Evolutionary conservation across 2,797 vertebrate genomes (phyloP).

Genomic region (Phrynocephalus vlangalii): DNA sequence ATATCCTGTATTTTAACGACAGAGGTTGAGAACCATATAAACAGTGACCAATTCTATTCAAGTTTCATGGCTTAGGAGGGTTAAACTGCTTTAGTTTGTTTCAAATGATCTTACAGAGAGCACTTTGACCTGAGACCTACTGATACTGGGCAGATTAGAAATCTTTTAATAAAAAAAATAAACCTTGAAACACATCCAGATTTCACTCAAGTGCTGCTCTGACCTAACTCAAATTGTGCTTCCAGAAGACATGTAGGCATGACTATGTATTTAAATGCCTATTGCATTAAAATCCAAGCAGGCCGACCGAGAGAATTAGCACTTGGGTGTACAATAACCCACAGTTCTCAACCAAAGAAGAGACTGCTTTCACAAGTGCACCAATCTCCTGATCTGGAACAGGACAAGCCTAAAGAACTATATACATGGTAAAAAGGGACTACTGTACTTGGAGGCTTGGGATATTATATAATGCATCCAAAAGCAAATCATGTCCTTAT

Average conservation of each 20-base stretch:
- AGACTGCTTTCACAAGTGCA: neutral
- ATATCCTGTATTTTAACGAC: neutral
- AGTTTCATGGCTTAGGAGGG: too few relatives aligned
- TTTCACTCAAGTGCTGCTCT: neutral
- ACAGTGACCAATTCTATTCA: neutral
- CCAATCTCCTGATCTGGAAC: neutral
- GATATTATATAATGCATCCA: neutral
- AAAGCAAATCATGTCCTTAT: neutral
- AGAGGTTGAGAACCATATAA: too few relatives aligned
- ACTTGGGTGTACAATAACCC: neutral
- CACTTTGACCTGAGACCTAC: too few relatives aligned
- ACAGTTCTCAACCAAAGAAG: neutral
- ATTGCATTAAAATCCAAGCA: neutral
- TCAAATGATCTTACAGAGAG: too few relatives aligned
- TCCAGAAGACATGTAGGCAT: neutral
- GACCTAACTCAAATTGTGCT: neutral
- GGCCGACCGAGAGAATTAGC: neutral
- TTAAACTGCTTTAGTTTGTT: too few relatives aligned
- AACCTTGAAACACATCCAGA: neutral
- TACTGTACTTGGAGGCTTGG: neutral
- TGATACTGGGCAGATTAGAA: too few relatives aligned
- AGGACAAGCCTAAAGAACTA: too few relatives aligned
- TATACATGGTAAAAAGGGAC: neutral
- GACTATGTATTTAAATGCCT: too few relatives aligned
- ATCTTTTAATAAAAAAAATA: neutral